Evolutionary conservation across 2,113 vertebrate genomes (phyloP).

Genomic region (Pyxicephalus adspersus): DNA sequence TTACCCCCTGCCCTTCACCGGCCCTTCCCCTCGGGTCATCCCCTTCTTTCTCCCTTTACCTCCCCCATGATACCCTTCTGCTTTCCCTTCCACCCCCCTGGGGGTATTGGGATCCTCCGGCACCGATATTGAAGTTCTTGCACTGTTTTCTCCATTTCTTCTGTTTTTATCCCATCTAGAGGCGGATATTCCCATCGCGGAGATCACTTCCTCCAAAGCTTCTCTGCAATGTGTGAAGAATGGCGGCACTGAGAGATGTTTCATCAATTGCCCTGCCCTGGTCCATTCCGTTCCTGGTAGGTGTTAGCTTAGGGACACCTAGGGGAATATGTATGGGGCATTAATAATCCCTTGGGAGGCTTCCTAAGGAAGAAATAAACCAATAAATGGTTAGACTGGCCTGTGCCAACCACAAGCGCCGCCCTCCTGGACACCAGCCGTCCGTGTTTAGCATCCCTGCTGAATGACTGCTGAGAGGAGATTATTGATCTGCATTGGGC

Average conservation of each 20-base stretch:
- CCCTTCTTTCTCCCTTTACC: no score
- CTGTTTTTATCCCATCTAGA: slow-evolving; percentile 80
- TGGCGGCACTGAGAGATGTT: slow-evolving; percentile 87
- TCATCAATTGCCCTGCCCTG: slow-evolving; percentile 88
- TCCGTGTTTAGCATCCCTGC: no score
- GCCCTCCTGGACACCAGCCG: no score
- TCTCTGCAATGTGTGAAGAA: slow-evolving; percentile 87
- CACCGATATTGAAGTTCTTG: no score
- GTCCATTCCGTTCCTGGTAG: slow-evolving; percentile 89
- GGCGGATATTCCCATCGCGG: slow-evolving; percentile 75
- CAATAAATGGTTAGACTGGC: no score
- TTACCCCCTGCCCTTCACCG: no score
- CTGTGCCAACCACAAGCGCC: no score
- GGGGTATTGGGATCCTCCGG: no score
- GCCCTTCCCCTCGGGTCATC: no score
- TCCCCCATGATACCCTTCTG: no score
- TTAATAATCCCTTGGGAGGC: not conserved
- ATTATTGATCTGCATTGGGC: not conserved
- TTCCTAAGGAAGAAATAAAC: not conserved
- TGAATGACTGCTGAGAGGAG: not conserved
- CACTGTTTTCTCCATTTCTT: not conserved
- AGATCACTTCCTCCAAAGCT: slow-evolving; percentile 72
- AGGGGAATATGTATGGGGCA: no score
- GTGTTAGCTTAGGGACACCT: slow-evolving; percentile 57
- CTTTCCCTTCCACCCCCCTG: no score